phyloP scores from a whole-genome alignment of 2,888 invertebrate species.

The Pantelozetes paolii region DNA sequence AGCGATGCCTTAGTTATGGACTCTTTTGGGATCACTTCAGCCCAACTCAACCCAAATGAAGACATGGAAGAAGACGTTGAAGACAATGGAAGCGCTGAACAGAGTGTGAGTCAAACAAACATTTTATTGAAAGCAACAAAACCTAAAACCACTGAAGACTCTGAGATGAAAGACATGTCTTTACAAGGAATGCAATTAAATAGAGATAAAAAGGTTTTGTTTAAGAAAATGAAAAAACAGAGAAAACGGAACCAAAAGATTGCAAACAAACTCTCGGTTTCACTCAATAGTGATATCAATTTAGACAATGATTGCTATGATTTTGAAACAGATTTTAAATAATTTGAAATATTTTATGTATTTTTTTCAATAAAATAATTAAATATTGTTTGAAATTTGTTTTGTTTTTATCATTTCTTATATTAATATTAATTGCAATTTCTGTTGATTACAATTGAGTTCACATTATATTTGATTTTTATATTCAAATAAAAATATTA shows the following conservation, averaged over 20 bases:
- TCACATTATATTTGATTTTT: too few relatives aligned
- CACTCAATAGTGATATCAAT: not conserved
- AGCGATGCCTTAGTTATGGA: constrained; percentile 45
- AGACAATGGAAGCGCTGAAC: not conserved
- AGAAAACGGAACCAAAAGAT: constrained; percentile 54
- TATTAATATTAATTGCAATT: too few relatives aligned
- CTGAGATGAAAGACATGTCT: constrained; percentile 60
- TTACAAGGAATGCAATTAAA: constrained; percentile 54
- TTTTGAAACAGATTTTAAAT: constrained; percentile 60
- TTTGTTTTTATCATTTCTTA: too few relatives aligned
- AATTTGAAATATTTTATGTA: not conserved
- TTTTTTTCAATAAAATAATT: not conserved
- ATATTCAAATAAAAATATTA: too few relatives aligned
- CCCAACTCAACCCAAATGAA: constrained; percentile 28
- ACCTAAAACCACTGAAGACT: constrained; percentile 62
- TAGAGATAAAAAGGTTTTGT: constrained; percentile 61
- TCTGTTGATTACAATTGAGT: too few relatives aligned
- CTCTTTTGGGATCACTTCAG: constrained; percentile 43
- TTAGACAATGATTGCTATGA: constrained; percentile 58
- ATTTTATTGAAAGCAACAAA: constrained; percentile 56
- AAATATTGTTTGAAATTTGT: too few relatives aligned
- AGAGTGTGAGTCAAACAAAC: not conserved
- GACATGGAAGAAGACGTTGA: not conserved
- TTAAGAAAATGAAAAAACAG: constrained; percentile 65
- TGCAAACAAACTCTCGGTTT: constrained; percentile 45